Percentiles rank a stretch among this genome's conserved stretches.
Conservation (phyloP, 1,140 invertebrate genomes). For the Colletes gigas region DNA sequence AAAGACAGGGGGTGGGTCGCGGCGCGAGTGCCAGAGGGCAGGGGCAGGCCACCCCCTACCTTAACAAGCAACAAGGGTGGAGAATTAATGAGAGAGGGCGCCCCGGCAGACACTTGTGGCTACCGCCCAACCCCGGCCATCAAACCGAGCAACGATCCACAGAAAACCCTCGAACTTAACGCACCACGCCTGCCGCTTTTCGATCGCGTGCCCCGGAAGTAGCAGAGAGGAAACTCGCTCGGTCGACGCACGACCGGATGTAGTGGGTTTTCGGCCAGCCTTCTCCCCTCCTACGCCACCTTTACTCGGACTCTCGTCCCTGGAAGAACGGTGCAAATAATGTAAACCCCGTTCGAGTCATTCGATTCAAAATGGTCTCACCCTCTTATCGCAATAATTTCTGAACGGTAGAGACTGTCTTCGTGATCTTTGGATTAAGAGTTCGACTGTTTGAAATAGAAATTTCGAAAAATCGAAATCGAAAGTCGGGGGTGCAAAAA, state of each 20-base stretch:
- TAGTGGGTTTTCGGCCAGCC: constrained; percentile 14
- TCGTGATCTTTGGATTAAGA: no score
- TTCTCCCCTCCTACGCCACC: background rate
- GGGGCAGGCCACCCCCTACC: constrained; percentile 72
- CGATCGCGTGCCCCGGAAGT: constrained; percentile 41
- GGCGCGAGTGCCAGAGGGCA: constrained; percentile 58
- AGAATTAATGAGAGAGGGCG: constrained; percentile 81
- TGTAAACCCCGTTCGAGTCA: no score
- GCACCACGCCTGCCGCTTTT: constrained; percentile 56
- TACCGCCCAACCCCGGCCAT: constrained; percentile 76
- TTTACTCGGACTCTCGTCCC: no score
- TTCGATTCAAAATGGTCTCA: no score
- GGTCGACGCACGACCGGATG: background rate
- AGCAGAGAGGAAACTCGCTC: constrained; percentile 26
- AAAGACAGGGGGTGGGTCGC: constrained; percentile 58
- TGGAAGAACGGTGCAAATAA: no score
- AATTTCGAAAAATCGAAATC: no score
- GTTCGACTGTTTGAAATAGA: no score
- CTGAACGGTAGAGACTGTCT: no score
- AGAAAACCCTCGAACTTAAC: constrained; percentile 68
- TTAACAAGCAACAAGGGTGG: constrained; percentile 81
- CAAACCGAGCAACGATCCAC: constrained; percentile 70
- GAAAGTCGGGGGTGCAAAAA: no score
- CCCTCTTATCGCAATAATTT: no score
- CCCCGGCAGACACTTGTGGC: constrained; percentile 81